These are phyloP conservation scores for Meiosimyza platycephala DNA, from an alignment of 2,888 invertebrate genomes.

Conservation along the genomic window DNA sequence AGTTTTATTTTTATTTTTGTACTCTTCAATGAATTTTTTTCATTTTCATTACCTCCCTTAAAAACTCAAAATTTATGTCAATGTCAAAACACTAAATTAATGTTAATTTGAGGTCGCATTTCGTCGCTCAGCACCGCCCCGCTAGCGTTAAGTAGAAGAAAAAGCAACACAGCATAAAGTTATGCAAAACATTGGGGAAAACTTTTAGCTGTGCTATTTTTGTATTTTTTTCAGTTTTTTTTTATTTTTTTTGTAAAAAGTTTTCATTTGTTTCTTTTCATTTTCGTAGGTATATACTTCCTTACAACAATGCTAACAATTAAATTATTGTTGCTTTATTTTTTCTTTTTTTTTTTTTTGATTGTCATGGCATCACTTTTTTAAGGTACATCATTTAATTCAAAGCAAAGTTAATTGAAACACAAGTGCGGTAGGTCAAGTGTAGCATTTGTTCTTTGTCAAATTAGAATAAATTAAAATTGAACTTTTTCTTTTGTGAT, in stretches of 20 bases:
- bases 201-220: slow-evolving; percentile 3
- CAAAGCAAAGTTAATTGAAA: slow-evolving; percentile 51
- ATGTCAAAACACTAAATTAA: slow-evolving; percentile 22
- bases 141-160: not conserved
- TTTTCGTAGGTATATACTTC: not conserved
- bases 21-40: not conserved
- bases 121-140: not conserved
- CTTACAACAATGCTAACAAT: not conserved
- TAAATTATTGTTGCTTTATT: slow-evolving; percentile 1
- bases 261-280: not conserved
- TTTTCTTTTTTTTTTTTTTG: not conserved
- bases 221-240: not conserved
- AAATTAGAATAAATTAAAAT: no score
- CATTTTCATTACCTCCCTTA: slow-evolving; percentile 4
- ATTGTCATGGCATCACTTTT: slow-evolving; percentile 12
- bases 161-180: not conserved
- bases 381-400: slow-evolving; percentile 27
- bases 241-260: slow-evolving; percentile 4
- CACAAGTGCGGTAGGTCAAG: slow-evolving; percentile 58
- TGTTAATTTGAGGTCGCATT: slow-evolving; percentile 28
- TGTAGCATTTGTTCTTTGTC: slow-evolving; percentile 33
- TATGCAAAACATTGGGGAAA: not conserved
- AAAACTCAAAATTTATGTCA: slow-evolving; percentile 5
- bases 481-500: no score
- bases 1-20: no score